Base-by-base conservation (phyloP, 2,797 vertebrate species). In the Alosa sapidissima region DNA sequence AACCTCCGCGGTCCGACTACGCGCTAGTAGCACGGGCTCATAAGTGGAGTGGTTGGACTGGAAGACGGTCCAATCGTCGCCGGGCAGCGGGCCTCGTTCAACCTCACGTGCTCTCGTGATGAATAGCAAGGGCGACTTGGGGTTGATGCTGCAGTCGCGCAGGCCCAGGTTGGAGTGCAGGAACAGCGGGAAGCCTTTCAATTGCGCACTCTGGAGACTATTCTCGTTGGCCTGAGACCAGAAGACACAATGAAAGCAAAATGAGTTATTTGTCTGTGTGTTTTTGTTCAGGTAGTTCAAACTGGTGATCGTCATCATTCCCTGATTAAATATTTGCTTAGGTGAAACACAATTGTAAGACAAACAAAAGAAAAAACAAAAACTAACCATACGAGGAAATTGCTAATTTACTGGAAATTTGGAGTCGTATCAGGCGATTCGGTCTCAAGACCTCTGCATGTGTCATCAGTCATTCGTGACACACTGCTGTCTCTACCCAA, bases 1-100 rank as follows among this genome's bases (percentile, higher is more conserved):
- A 65, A 96, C 97, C 93, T 99, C 98, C 0, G 97, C 96, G 0
- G 97, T 98, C 85, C 97, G 97, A 19, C 98, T 99, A 91, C 98
- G 98, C 91, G 98, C 98, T 92, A 99, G 94, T 85, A 99, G 92
- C 86, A 99, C 97, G 0, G 98, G 98, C 93, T 99, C 97, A 0
- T 99, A 99, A 24, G 98, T 99, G 55, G 98, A 98, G 92, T 99
- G 98, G 94, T 99, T 99, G 86, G 98, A 99, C 94, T 99, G 98
- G 93, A 99, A 99, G 85, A 99, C 97, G 0, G 98, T 99, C 98
- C 98, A 99, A 93, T 99, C 98, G 24, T 99, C 98, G 0, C 98
- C 98, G 0, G 98, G 98, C 62, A 99, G 95, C 24, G 98, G 96
- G 0, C 98, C 98, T 8, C 82, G 87, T 82, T 90, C 96, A 52